phyloP scores from a whole-genome alignment of 2,888 invertebrate species.

The Paralinhomoeus sp. region DNA sequence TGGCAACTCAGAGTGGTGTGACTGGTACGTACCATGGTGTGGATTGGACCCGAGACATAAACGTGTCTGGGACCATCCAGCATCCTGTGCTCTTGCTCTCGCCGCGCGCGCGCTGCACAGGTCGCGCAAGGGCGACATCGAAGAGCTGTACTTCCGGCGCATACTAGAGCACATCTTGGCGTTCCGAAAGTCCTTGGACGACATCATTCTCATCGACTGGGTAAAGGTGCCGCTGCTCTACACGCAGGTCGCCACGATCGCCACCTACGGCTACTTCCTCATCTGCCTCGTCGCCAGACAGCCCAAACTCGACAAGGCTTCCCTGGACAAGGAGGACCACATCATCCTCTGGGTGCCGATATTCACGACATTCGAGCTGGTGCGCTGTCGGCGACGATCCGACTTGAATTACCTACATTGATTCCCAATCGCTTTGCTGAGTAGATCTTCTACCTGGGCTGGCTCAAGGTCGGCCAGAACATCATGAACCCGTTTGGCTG shows the following conservation, averaged over 20 bases:
- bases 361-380: conserved; percentile 27
- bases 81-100: too few species aligned
- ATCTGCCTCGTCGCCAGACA: conserved; percentile 27
- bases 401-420: too few species aligned
- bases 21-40: too few species aligned
- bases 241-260: conserved; percentile 9
- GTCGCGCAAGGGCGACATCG: neutral
- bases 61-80: too few species aligned
- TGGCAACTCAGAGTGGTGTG: too few species aligned
- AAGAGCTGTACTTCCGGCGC: neutral
- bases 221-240: too few species aligned
- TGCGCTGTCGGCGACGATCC: too few species aligned
- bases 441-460: neutral
- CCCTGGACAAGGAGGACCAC: conserved; percentile 11
- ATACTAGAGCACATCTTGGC: neutral
- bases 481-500: conserved; percentile 3
- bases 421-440: too few species aligned
- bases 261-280: conserved; percentile 27
- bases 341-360: conserved; percentile 18
- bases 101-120: too few species aligned
- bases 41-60: too few species aligned
- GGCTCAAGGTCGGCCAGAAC: conserved; percentile 8
- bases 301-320: conserved; percentile 12
- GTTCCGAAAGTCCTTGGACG: neutral
- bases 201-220: neutral